Percentiles rank a stretch among this genome's conserved stretches.
Conservation (phyloP, 1,140 invertebrate genomes). For the Carposina sasakii region DNA sequence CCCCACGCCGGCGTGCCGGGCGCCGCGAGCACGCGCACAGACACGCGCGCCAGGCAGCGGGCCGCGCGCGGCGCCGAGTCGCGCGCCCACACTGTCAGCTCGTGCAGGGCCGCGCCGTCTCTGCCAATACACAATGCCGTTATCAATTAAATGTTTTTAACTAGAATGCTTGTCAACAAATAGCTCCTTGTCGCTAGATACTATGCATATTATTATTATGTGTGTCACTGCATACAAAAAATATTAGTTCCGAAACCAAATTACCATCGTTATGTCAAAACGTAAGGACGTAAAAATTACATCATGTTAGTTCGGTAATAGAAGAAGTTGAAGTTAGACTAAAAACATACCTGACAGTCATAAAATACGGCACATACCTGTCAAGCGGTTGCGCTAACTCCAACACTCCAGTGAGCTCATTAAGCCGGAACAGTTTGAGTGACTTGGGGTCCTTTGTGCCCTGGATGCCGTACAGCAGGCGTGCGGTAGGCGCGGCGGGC, state of each 20-base stretch:
- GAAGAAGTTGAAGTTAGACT: too few relatives aligned
- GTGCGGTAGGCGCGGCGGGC: too few relatives aligned
- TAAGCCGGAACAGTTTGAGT: constrained; percentile 83
- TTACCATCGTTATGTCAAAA: too few relatives aligned
- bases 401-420: constrained; percentile 80
- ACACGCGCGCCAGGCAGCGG: constrained; percentile 87
- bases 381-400: constrained; percentile 47
- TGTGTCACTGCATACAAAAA: too few relatives aligned
- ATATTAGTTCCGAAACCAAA: too few relatives aligned
- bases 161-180: too few relatives aligned
- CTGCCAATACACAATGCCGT: constrained; percentile 46
- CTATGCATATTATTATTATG: too few relatives aligned
- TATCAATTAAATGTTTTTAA: too few relatives aligned
- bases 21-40: constrained; percentile 87
- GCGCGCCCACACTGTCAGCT: constrained; percentile 91
- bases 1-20: constrained; percentile 85
- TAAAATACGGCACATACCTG: constrained; percentile 35
- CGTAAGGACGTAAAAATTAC: too few relatives aligned
- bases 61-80: constrained; percentile 91
- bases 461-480: constrained; percentile 84
- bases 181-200: too few relatives aligned
- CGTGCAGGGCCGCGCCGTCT: constrained; percentile 87
- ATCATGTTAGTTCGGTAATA: too few relatives aligned
- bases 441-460: constrained; percentile 84
- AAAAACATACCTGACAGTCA: too few relatives aligned